These are phyloP conservation scores for Erethizon dorsatum DNA, from an alignment of 2,797 vertebrate genomes.

Conservation along the genomic window DNA sequence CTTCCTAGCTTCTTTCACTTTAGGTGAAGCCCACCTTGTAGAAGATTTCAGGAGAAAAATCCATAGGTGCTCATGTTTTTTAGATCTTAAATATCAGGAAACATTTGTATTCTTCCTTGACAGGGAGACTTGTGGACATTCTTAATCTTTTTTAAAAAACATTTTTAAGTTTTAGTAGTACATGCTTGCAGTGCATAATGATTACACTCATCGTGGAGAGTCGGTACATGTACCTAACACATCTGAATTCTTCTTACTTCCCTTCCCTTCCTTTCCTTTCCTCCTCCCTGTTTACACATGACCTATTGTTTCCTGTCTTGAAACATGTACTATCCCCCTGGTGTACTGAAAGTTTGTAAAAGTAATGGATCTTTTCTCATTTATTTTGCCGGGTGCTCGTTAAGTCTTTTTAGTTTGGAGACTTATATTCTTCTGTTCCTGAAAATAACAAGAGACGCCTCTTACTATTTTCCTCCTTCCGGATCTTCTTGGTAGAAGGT, in stretches of 20 bases:
- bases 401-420: background rate
- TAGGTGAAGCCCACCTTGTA: background rate
- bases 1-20: slow-evolving; percentile 2
- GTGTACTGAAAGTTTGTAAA: background rate
- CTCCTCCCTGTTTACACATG: background rate
- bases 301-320: background rate
- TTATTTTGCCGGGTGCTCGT: background rate
- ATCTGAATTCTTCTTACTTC: background rate
- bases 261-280: background rate
- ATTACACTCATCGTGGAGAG: background rate
- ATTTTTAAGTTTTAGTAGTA: background rate
- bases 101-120: background rate
- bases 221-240: background rate
- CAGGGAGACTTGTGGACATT: background rate
- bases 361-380: background rate
- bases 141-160: background rate
- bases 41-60: slow-evolving; percentile 9
- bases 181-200: background rate
- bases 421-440: background rate
- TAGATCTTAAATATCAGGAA: background rate
- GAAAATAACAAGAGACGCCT: background rate
- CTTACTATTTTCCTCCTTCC: background rate
- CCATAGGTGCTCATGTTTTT: background rate
- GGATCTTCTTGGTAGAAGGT: background rate
- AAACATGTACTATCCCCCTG: background rate